phyloP scores from a whole-genome alignment of 2,888 invertebrate genomes.

The Monoplex corrugatus region DNA sequence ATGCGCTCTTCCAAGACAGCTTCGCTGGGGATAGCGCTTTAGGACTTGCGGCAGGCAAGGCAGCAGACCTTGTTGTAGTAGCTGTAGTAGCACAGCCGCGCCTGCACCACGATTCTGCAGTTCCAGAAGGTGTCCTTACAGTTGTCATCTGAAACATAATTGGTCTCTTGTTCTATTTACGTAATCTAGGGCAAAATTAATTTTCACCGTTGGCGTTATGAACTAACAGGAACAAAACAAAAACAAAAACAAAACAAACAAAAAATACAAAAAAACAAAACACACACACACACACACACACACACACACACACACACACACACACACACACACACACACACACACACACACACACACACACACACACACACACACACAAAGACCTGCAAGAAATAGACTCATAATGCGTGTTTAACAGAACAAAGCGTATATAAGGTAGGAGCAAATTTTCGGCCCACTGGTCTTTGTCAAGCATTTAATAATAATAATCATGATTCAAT shows the following conservation, averaged over 20 bases:
- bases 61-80: slow-evolving; percentile 94
- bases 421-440: too few relatives aligned
- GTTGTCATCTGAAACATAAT: slow-evolving; percentile 73
- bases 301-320: not conserved
- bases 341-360: not conserved
- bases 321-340: too few relatives aligned
- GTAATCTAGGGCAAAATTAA: not conserved
- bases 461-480: too few relatives aligned
- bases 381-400: too few relatives aligned
- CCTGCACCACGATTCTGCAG: slow-evolving; percentile 91
- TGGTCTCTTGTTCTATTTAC: not conserved
- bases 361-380: not conserved
- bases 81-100: slow-evolving; percentile 91
- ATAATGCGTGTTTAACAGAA: too few relatives aligned
- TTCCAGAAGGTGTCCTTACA: slow-evolving; percentile 90
- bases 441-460: too few relatives aligned
- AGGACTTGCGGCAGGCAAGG: slow-evolving; percentile 82
- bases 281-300: not conserved
- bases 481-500: too few relatives aligned
- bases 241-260: not conserved
- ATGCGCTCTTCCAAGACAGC: not conserved
- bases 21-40: not conserved
- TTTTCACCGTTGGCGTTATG: too few relatives aligned
- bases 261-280: not conserved
- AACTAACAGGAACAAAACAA: too few relatives aligned